Evolutionary conservation across 2,888 invertebrate genomes (phyloP), one percentile per base, ranked within the genome.

Genomic region (Eupithecia dodoneata): DNA sequence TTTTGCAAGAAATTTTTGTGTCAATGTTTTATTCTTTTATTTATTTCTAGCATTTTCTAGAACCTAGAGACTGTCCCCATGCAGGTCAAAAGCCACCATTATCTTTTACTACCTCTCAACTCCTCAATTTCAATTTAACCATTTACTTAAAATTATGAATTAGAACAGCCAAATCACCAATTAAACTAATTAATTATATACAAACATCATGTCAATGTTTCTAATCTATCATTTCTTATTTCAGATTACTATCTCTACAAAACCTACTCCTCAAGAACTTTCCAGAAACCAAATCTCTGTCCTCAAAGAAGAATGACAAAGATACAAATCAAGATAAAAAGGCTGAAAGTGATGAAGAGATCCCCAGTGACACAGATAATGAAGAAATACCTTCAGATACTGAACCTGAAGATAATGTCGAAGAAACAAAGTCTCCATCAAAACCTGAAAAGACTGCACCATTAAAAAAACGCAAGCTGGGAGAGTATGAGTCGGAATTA

Each of bases 371-470:
- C 81, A 96, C 96, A 78, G 96, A 95, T 79, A 95, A 96, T 89
- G 96, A 97, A 88, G 97, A 97, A 92, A 97, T 97, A 87, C 94
- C 95, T 41, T 96, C 96, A 42, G 96, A 96, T 71, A 96, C 96
- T 0, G 96, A 96, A 55, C 88, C 89, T 63, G 95, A 95, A 82
- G 90, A 89, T 18, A 91, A 91, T 47, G 83, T 88, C 81, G 71
- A 77, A 81, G 83, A 86, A 81, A 84, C 72, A 84, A 87, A 77
- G 82, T n/a, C 73, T 5, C 49, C 63, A 74, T 81, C 45, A 67
- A 85, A 84, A 90, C 80, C 67, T 41, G 76, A 74, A 66, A 78
- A 71, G 73, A 80, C 67, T 71, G 49, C 80, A 74, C 72, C 78
- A 1, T 44, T 52, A 13, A 79, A 95, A 85, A 96, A 95, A 90